Base-by-base conservation (phyloP, 2,113 vertebrate genomes). In the Drymodes brunneopygia region DNA sequence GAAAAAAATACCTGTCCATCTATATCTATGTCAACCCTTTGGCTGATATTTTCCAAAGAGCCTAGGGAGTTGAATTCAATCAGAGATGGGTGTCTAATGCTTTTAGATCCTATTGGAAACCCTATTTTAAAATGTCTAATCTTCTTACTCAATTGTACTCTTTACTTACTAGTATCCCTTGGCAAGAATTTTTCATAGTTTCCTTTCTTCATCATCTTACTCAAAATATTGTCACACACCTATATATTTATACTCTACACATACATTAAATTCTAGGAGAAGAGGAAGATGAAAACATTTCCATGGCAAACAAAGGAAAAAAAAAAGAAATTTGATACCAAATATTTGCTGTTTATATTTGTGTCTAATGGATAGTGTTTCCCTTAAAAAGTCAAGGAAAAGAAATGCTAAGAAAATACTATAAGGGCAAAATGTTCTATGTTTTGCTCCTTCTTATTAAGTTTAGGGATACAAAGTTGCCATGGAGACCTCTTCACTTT, bases 401-500 rank as follows among this genome's bases (percentile, higher is more conserved):
- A 10, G 38, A 77, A 79, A 40, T 2, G 1, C 10, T 40, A n/a
- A 44, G 22, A 35, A 45, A 92, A 89, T 8, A 25, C 4, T 33
- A 7, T 48, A 25, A 74, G 81, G 40, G 16, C 3, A 81, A 79
- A 86, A 36, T 7, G 0, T 15, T 65, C 6, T 21, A 33, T 48
- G n/a, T 70, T 97, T 96, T 92, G 1, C 22, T 77, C n/a, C 38
- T 22, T 67, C 33, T 54, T 85, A 24, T 47, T 78, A 89, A 81
- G 48, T 86, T 92, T 85, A 87, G 66, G 18, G 40, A 82, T 80
- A 93, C 31, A 60, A 89, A 92, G 88, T 96, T 95, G 71, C 77
- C 74, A 96, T 93, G 87, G 54, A 0, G 25, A 95, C 50, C 54
- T 74, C 80, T 94, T 90, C 12, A 6, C 58, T 97, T 94, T 82